Percentiles rank a stretch among this genome's conserved stretches.
phyloP scores from a whole-genome alignment of 2,888 invertebrate genomes.

The Stenoptilia bipunctidactyla region DNA sequence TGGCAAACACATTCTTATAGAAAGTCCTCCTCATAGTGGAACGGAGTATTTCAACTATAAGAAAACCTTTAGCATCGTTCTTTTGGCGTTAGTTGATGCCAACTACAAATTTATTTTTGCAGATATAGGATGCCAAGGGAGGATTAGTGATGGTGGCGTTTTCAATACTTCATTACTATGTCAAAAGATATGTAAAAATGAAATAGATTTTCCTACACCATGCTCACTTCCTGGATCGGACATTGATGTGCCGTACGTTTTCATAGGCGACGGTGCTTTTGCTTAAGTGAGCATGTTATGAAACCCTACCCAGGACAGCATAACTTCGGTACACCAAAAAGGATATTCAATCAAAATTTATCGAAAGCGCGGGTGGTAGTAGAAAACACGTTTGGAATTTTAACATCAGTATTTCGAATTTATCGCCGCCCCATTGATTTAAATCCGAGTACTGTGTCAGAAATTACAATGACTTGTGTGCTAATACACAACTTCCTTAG shows the following conservation, averaged over 20 bases:
- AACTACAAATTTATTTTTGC: constrained; percentile 15
- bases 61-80: constrained; percentile 12
- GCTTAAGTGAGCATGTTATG: constrained; percentile 12
- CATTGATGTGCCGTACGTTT: constrained; percentile 15
- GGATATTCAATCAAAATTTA: no score
- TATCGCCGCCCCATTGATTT: no score
- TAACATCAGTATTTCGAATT: no score
- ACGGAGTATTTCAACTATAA: no score
- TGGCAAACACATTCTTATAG: no score
- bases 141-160: constrained; percentile 17
- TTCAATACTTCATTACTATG: constrained; percentile 12
- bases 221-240: constrained; percentile 11
- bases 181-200: constrained; percentile 10
- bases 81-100: constrained; percentile 13
- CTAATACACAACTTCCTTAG: no score
- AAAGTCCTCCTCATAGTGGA: no score
- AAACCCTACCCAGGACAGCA: constrained; percentile 7
- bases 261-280: constrained; percentile 17
- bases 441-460: no score
- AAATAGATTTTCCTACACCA: constrained; percentile 11
- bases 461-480: no score
- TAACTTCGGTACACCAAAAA: no score
- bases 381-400: no score
- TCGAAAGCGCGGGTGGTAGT: no score
- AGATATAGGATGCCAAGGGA: constrained; percentile 16